Conservation (phyloP, 2,797 vertebrate genomes). For the Lerista edwardsae region DNA sequence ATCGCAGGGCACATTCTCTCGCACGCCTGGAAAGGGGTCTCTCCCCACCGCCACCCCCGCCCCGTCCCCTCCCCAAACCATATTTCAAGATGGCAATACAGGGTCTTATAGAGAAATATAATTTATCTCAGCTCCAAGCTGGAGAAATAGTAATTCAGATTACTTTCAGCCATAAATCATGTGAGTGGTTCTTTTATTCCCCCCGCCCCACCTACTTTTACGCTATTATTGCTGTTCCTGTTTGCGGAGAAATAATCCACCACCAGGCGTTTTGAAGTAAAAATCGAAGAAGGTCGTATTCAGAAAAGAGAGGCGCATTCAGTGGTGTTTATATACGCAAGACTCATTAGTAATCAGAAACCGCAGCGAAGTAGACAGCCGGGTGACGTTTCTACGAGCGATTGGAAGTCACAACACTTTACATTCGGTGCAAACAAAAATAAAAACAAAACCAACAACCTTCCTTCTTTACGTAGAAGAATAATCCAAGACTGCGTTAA, state of each 20-base stretch:
- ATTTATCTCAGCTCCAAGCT: slow-evolving; percentile 40
- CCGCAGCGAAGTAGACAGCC: not conserved
- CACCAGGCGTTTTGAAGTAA: not conserved
- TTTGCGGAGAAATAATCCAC: not conserved
- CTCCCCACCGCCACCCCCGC: not conserved
- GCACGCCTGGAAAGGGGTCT: not conserved
- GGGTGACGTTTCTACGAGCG: not conserved
- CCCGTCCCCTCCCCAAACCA: not conserved
- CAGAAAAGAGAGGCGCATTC: not conserved
- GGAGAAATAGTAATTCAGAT: slow-evolving; percentile 53
- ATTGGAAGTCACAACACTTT: not conserved
- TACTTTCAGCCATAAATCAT: slow-evolving; percentile 49
- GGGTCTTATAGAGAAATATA: slow-evolving; percentile 17
- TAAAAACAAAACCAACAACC: not conserved
- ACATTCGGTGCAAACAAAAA: not conserved
- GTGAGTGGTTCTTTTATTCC: not conserved
- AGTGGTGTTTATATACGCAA: not conserved
- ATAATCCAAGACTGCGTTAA: not conserved
- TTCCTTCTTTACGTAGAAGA: not conserved
- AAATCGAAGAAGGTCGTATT: not conserved
- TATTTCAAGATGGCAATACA: slow-evolving; percentile 33
- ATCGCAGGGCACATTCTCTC: slow-evolving; percentile 27
- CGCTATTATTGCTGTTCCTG: not conserved
- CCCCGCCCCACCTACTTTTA: not conserved
- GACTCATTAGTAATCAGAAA: not conserved